phyloP scores from a whole-genome alignment of 1,140 invertebrate genomes.

The Psix sp. region DNA sequence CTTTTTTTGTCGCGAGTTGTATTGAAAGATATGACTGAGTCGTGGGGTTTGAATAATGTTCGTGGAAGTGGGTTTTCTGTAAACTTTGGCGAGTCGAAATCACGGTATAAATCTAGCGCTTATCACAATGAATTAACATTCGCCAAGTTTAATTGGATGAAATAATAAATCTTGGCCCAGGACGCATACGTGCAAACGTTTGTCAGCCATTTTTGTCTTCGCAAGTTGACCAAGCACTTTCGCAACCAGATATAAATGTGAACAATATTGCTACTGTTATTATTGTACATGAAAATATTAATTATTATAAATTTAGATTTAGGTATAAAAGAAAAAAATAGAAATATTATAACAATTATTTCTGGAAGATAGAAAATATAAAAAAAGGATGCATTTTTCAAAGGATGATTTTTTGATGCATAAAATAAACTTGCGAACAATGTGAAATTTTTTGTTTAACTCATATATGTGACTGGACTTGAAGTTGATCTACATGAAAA shows the following conservation, averaged over 20 bases:
- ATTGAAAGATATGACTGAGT: constrained; percentile 10
- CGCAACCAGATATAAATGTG: background rate
- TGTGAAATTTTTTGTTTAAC: no score
- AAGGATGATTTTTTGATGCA: no score
- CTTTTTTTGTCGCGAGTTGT: constrained; percentile 18
- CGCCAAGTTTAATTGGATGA: background rate
- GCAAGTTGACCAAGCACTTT: background rate
- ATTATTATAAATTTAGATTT: no score
- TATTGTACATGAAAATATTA: no score
- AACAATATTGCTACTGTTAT: no score
- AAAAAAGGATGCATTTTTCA: no score
- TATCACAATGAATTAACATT: constrained; percentile 12
- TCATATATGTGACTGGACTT: no score
- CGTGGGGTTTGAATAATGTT: constrained; percentile 21
- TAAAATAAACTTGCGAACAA: no score
- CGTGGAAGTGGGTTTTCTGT: constrained; percentile 14
- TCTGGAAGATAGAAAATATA: no score
- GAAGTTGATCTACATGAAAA: no score
- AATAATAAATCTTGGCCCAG: background rate
- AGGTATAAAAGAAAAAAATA: no score
- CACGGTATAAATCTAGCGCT: constrained; percentile 28
- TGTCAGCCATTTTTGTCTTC: background rate
- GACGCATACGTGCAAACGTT: background rate
- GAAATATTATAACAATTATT: no score
- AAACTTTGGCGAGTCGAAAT: constrained; percentile 9